Percentiles rank a stretch among this genome's conserved stretches.
Conservation (phyloP, 2,888 invertebrate genomes). For the Erpobdella octoculata region DNA sequence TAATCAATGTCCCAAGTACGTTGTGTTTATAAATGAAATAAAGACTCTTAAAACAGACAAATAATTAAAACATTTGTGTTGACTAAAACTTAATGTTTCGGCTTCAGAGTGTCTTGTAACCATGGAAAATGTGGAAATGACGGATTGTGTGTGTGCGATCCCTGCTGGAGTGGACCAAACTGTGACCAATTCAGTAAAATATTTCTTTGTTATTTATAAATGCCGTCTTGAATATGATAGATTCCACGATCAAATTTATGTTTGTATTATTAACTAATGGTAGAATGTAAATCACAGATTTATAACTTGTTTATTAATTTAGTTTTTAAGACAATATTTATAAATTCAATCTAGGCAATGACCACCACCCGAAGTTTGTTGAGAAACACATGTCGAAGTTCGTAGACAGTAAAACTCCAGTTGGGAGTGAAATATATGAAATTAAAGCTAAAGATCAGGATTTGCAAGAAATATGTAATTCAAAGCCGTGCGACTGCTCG, state of each 20-base stretch:
- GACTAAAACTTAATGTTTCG: no score
- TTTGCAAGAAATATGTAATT: not conserved
- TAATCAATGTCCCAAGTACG: not conserved
- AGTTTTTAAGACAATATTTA: not conserved
- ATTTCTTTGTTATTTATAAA: not conserved
- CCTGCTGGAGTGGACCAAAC: constrained; percentile 28
- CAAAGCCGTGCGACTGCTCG: constrained; percentile 1
- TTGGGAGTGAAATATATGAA: not conserved
- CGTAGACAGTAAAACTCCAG: not conserved
- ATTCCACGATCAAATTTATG: not conserved
- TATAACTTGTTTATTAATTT: not conserved
- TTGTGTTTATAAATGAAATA: no score
- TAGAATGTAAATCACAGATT: no score
- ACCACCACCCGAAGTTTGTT: not conserved
- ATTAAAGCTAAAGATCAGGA: constrained; percentile 9
- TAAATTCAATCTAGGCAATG: not conserved
- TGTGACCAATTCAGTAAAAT: constrained; percentile 28
- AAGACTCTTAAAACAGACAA: not conserved
- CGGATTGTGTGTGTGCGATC: constrained; percentile 28
- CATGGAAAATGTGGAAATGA: constrained; percentile 24
- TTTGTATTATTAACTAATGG: not conserved
- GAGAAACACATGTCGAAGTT: not conserved
- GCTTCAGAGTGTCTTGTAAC: constrained; percentile 22
- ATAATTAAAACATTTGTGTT: no score
- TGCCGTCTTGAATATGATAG: not conserved